phyloP scores from a whole-genome alignment of 2,888 invertebrate genomes.

The Prosopocoilus inquinatus region DNA sequence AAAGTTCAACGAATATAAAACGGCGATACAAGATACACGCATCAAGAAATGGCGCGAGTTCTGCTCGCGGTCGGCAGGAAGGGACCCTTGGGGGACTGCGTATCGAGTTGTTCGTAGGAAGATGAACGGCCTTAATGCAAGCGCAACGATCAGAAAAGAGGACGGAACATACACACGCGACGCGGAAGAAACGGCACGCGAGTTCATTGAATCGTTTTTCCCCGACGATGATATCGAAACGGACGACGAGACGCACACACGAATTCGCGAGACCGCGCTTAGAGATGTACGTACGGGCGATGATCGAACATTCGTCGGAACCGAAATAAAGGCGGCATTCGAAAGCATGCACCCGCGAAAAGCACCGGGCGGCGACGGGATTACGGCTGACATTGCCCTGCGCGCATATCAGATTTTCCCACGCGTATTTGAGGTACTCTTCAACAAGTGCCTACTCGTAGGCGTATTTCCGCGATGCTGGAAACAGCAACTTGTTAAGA shows the following conservation, averaged over 20 bases:
- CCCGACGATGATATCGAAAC: no score
- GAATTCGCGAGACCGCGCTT: not conserved
- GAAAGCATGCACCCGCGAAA: constrained; percentile 4
- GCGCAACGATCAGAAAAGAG: not conserved
- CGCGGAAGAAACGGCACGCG: no score
- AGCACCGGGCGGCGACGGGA: constrained; percentile 11
- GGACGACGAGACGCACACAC: not conserved
- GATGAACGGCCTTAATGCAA: not conserved
- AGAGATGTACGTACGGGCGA: not conserved
- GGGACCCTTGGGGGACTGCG: constrained; percentile 20
- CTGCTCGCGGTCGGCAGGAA: constrained; percentile 3
- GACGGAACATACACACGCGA: constrained; percentile 1
- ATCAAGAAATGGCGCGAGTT: constrained; percentile 15
- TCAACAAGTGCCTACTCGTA: constrained; percentile 4
- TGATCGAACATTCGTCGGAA: not conserved
- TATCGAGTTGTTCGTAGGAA: constrained; percentile 10
- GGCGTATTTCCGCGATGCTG: constrained; percentile 10
- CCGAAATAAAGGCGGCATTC: constrained; percentile 9
- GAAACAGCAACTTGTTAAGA: constrained; percentile 3
- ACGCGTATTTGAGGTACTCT: not conserved
- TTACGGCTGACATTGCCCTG: constrained; percentile 9
- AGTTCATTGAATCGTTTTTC: no score
- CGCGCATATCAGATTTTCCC: not conserved
- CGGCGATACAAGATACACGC: not conserved
- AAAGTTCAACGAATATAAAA: constrained; percentile 7